Percentiles rank a stretch among this genome's conserved stretches.
phyloP scores from a whole-genome alignment of 2,888 invertebrate species.

The Limnephilus marmoratus region DNA sequence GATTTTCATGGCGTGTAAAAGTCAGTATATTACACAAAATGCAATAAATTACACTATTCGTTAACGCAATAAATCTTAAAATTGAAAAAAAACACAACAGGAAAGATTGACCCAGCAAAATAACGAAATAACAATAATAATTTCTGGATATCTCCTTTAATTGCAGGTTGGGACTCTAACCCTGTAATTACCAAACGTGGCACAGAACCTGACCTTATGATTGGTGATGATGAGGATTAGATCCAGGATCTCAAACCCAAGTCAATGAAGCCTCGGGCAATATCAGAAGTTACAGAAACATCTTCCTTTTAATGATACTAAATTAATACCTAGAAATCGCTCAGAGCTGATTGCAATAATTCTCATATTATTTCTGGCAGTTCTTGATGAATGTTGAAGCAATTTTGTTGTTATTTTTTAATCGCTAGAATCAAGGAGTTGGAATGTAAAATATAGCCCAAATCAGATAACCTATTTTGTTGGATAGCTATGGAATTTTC shows the following conservation, averaged over 20 bases:
- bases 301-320: slow-evolving; percentile 62
- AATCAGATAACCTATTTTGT: neutral
- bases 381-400: slow-evolving; percentile 30
- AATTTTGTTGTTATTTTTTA: neutral
- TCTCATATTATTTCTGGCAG: slow-evolving; percentile 6
- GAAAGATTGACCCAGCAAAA: slow-evolving; percentile 39
- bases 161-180: slow-evolving; percentile 60
- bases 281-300: slow-evolving; percentile 65
- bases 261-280: slow-evolving; percentile 60
- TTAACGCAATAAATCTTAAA: neutral
- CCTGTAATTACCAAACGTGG: slow-evolving; percentile 64
- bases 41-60: neutral
- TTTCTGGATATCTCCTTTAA: slow-evolving; percentile 56
- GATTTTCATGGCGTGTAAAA: neutral
- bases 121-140: slow-evolving; percentile 56
- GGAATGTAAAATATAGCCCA: neutral
- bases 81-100: slow-evolving; percentile 25
- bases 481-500: neutral
- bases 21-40: neutral
- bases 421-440: neutral
- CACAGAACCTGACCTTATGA: slow-evolving; percentile 60
- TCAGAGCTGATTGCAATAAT: slow-evolving; percentile 52
- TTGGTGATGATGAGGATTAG: slow-evolving; percentile 58
- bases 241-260: slow-evolving; percentile 15
- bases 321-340: slow-evolving; percentile 53